Percentiles rank a stretch among this genome's conserved stretches.
Conservation (phyloP, 2,797 vertebrate species). For the Rhyacichthys aspro region DNA sequence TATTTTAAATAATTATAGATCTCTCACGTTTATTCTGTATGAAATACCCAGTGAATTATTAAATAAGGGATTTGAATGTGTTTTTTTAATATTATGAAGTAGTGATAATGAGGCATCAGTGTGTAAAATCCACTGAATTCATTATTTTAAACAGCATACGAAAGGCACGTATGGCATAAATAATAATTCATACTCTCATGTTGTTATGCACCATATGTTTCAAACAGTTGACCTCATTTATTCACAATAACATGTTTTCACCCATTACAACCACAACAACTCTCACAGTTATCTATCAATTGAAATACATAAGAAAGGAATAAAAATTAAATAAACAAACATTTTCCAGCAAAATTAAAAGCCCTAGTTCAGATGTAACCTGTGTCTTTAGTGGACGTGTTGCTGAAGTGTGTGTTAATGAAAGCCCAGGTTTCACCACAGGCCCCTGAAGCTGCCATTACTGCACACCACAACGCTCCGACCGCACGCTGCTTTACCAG, state of each 20-base stretch:
- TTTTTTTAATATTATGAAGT: too few relatives aligned
- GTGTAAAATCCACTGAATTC: neutral
- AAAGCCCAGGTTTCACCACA: constrained; percentile 62
- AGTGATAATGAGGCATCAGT: neutral
- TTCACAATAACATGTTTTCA: constrained; percentile 1
- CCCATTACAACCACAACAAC: too few relatives aligned
- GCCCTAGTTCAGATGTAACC: too few relatives aligned
- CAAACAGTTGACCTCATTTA: constrained; percentile 48
- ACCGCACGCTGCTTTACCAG: constrained; percentile 69
- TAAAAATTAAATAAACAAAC: too few relatives aligned
- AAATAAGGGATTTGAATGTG: too few relatives aligned
- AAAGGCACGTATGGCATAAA: constrained; percentile 34
- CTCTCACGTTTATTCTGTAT: too few relatives aligned
- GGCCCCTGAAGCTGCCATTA: constrained; percentile 64
- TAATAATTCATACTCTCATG: constrained; percentile 40
- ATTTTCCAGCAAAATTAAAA: too few relatives aligned
- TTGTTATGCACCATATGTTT: constrained; percentile 48
- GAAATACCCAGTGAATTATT: too few relatives aligned
- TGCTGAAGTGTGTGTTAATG: constrained; percentile 60
- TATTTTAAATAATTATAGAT: too few relatives aligned
- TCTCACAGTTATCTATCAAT: too few relatives aligned
- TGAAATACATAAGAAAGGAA: too few relatives aligned
- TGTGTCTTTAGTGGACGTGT: constrained; percentile 44
- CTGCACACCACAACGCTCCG: constrained; percentile 66
- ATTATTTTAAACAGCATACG: constrained; percentile 2